Percentiles rank a stretch among this genome's conserved stretches.
Evolutionary conservation across 1,140 invertebrate species (phyloP).

Genomic region (Daktulosphaira vitifoliae): DNA sequence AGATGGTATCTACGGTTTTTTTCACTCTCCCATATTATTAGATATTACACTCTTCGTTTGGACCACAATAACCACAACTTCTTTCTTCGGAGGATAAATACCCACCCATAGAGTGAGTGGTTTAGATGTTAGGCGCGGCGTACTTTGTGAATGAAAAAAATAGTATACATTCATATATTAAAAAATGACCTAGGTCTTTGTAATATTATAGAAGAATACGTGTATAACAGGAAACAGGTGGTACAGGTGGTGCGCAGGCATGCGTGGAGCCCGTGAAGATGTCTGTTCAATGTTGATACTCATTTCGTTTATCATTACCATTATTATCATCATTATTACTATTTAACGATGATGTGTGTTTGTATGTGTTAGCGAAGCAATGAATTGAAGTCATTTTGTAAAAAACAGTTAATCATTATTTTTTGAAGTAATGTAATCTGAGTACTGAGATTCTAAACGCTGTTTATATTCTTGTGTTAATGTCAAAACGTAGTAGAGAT

Average conservation of each 20-base stretch:
- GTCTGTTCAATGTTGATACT: conserved; percentile 10
- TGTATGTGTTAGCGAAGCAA: not conserved
- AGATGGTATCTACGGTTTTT: not conserved
- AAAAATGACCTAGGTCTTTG: too few relatives aligned
- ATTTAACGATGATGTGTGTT: not conserved
- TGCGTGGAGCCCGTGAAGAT: conserved; percentile 21
- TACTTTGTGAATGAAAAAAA: conserved; percentile 14
- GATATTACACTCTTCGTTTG: conserved; percentile 2
- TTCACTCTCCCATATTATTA: not conserved
- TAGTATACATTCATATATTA: not conserved
- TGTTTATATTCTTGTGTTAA: too few relatives aligned
- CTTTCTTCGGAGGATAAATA: not conserved
- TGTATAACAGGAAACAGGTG: conserved; percentile 23
- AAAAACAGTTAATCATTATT: too few relatives aligned
- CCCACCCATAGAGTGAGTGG: not conserved
- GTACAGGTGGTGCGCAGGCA: conserved; percentile 27
- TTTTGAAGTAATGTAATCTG: too few relatives aligned
- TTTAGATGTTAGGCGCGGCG: conserved; percentile 6
- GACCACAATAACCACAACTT: conserved; percentile 10
- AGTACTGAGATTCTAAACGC: too few relatives aligned
- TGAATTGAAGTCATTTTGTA: not conserved
- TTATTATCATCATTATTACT: not conserved
- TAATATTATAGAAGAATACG: too few relatives aligned
- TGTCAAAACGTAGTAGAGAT: too few relatives aligned
- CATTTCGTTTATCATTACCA: conserved; percentile 16